Base-by-base conservation (phyloP, 1,140 invertebrate species). In the Lycorma delicatula region DNA sequence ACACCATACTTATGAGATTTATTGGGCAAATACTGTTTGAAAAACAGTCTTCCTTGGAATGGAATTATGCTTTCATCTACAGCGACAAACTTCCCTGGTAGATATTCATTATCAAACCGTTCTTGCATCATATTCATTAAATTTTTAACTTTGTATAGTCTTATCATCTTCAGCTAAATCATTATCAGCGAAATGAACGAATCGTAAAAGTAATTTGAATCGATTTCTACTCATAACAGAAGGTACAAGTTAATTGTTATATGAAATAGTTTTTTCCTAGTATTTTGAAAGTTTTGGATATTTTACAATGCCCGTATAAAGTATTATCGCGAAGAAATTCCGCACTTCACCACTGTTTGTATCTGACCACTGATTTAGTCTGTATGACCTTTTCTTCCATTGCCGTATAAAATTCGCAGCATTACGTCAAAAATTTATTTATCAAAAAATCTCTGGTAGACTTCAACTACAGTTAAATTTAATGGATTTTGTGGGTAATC, bases 21-120 rank as follows among this genome's bases (percentile, higher is more conserved):
- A 13, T 59, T 62, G 18, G 67, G 63, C 26, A 71, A 70, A 55
- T 72, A 75, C 54, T 72, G 68, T 28, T 60, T 66, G 38, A 72
- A 66, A 22, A 41, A 41, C 18, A 73, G 54, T 16, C 67, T 41
- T 7, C 70, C 70, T 64, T 66, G 60, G 50, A 69, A 73, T 18
- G 64, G 61, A 6, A 72, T 51, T 12, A 73, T 66, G 23, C 58
- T 61, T 63, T 73, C 71, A 60, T 74, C 71, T 18, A 73, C 63
- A 12, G 64, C 64, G 9, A 71, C 38, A 59, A 64, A 55, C 60
- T 68, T 47, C 12, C 60, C 61, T 16, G 38, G 38, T 16, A 41
- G n/a, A 41, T 41, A 20, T 41, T 41, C 3, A 16, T n/a, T 41
- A 16, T 41, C n/a, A 12, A 41, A 41, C 20, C 38, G 3, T 12